Base-by-base conservation (phyloP, 2,888 invertebrate genomes). In the Caenorhabditis sinica region DNA sequence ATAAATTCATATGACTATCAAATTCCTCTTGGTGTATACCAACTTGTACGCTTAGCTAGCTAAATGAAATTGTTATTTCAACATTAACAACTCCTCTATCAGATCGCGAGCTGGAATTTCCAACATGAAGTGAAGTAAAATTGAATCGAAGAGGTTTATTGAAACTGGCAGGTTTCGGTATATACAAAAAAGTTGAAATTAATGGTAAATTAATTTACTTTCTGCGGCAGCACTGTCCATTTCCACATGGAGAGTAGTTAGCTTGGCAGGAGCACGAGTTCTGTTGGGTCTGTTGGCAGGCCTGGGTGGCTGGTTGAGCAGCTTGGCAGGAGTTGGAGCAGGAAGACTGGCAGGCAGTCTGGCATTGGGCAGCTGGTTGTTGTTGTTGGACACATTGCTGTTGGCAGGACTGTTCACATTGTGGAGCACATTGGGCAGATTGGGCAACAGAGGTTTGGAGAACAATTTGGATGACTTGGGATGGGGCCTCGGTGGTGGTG, bases 181-280 rank as follows among this genome's bases (percentile, higher is more conserved):
- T 80, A 72, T 80, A 80, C 79, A 80, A 80, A 80, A 80, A 69
- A 40, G 63, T 49, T 53, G 36, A 49, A 71, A 43, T 30, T 56
- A 28, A 36, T 43, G 23, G 17, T 28, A 17, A 51, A 49, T 66
- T 51, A 51, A 66, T n/a, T 69, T 82, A 87, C 83, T 86, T 84
- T 72, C 83, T 79, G 36, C 86, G 69, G 76, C 87, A 87, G 82
- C 87, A 87, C 72, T 87, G 86, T 77, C 86, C 86, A 71, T 77
- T 83, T 61, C 69, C 74, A 60, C 87, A 87, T 69, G 87, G 87
- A n/a, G 80, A 77, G 85, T 86, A 87, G 76, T 86, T 86, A 28
- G 66, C 40, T 40, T 65, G 74, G 63, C 63, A 74, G 20, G 74
- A 63, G 63, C 74, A 74, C 9, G 74, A 74, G 74, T 53, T 74